phyloP scores from a whole-genome alignment of 2,113 vertebrate species.

The Clarias magur region DNA sequence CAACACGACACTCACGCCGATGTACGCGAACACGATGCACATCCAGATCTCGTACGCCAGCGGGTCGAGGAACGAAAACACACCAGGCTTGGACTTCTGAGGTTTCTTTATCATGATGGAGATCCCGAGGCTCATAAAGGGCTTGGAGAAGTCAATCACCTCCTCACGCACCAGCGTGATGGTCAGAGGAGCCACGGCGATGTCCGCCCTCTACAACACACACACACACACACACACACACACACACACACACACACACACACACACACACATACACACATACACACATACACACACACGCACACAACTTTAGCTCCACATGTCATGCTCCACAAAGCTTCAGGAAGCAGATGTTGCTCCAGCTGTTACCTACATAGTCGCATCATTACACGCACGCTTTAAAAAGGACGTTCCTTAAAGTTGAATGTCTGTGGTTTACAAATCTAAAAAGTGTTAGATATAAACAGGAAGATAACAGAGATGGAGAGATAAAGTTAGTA shows the following conservation, averaged over 20 bases:
- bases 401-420: background rate
- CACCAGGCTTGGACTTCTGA: slow-evolving; percentile 22
- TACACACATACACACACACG: background rate
- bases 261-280: slow-evolving; percentile 2
- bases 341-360: background rate
- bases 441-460: background rate
- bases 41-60: slow-evolving; percentile 37
- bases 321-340: background rate
- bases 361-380: background rate
- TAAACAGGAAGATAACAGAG: background rate
- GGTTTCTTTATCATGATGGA: slow-evolving; percentile 37
- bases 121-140: slow-evolving; percentile 15
- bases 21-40: slow-evolving; percentile 34
- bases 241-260: background rate
- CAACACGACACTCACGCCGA: slow-evolving; percentile 26
- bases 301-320: background rate
- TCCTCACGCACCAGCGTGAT: slow-evolving; percentile 33
- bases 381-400: background rate
- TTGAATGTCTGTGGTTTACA: background rate
- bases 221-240: background rate
- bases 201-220: slow-evolving; percentile 5
- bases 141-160: slow-evolving; percentile 34
- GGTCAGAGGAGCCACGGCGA: slow-evolving; percentile 29
- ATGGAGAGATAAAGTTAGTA: background rate
- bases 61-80: slow-evolving; percentile 27